Percentiles rank a stretch among this genome's conserved stretches.
Conservation (phyloP, 2,797 vertebrate species). For the Lates japonicus region DNA sequence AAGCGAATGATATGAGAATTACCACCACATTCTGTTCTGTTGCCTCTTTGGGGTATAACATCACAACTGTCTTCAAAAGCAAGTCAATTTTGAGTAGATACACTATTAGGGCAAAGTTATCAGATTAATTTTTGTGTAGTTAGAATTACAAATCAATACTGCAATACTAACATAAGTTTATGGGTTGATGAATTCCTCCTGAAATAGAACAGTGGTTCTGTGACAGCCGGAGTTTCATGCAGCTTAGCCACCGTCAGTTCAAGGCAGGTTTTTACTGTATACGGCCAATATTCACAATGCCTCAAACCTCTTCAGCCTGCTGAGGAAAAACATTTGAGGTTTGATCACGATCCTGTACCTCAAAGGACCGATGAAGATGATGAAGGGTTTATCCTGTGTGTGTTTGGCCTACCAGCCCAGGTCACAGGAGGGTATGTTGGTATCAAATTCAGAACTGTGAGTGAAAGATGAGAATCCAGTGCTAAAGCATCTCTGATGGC, state of each 20-base stretch:
- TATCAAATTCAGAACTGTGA: constrained; percentile 37
- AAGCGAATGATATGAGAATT: not conserved
- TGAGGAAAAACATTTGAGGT: constrained; percentile 51
- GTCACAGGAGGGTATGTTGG: constrained; percentile 41
- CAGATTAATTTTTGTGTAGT: too few species aligned
- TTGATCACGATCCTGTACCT: constrained; percentile 29
- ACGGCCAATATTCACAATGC: too few species aligned
- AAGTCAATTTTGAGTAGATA: not conserved
- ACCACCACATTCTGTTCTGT: constrained; percentile 9
- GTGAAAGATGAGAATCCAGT: constrained; percentile 26
- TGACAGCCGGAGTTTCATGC: constrained; percentile 1
- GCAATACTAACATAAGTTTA: not conserved
- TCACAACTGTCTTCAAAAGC: not conserved
- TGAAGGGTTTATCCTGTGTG: constrained; percentile 61
- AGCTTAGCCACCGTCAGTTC: too few species aligned
- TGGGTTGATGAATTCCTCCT: not conserved
- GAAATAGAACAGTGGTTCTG: not conserved
- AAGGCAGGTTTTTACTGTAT: too few species aligned
- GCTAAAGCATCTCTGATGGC: not conserved
- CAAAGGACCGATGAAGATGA: constrained; percentile 67
- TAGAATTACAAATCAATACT: constrained; percentile 21
- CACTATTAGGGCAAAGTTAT: not conserved
- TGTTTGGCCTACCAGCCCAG: constrained; percentile 57
- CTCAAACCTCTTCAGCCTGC: constrained; percentile 39
- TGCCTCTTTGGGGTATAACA: not conserved